Evolutionary conservation across 1,140 invertebrate genomes (phyloP), one percentile per base, ranked within the genome.

Genomic region (Neuroterus valhalla): DNA sequence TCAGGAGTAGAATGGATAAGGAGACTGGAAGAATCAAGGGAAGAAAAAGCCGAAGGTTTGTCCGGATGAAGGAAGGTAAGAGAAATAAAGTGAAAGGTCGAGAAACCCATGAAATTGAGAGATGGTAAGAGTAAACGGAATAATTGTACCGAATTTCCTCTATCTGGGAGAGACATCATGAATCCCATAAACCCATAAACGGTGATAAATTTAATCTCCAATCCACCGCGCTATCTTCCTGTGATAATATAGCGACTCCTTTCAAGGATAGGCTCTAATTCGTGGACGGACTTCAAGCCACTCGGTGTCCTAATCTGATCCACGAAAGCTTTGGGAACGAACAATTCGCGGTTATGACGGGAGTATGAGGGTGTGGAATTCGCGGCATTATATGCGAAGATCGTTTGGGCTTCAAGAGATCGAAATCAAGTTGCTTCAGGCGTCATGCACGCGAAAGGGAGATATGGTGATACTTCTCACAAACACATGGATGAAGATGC

Each of bases 331-430:
- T 62, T 31, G 26, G 15, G 23, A 31, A 62, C 21, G 23, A 15
- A 62, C 55, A 15, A 62, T 62, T 62, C 55, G 55, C 55, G 55
- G 55, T 62, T 62, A 62, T 62, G 31, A 62, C 55, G 14, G 26
- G 26, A 31, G 31, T 38, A 8, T 38, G 31, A 8, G 31, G 31
- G 31, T 38, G 31, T 38, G 26, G 31, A 62, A 62, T 23, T 62
- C 55, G 55, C 55, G 55, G 55, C 23, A 62, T 31, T 62, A 62
- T 62, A 62, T 15, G 55, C 26, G 55, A 4, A 62, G 55, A 62
- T 62, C 55, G 55, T 62, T 62, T 62, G 11, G 14, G 31, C 23
- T 62, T 62, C 31, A 2, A 1, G 31, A 62, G 55, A 62, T 62
- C 11, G 21, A 62, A 62, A 62, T 62, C 55, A 23, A 31, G 55